Percentiles rank a stretch among this genome's conserved stretches.
Conservation (phyloP, 2,113 vertebrate species). For the Suricata suricatta region DNA sequence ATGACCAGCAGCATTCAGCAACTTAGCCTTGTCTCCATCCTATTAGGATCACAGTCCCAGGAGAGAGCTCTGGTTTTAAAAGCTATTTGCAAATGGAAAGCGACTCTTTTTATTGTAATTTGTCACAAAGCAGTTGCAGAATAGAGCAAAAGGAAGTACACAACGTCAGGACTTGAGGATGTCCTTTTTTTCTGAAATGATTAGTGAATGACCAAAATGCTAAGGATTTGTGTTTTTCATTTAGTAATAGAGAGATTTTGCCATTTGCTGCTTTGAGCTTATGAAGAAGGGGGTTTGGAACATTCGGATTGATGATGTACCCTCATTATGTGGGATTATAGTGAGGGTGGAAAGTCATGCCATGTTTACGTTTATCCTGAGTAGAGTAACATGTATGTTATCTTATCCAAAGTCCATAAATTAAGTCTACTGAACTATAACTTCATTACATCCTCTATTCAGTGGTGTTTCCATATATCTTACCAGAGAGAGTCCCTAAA, state of each 20-base stretch:
- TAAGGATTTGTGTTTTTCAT: constrained; percentile 49
- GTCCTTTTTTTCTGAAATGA: constrained; percentile 1
- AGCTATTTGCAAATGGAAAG: constrained; percentile 68
- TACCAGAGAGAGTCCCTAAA: not conserved
- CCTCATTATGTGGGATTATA: constrained; percentile 27
- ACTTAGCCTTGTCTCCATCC: constrained; percentile 74
- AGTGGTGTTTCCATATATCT: not conserved
- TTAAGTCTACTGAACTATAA: not conserved
- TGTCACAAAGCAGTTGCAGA: constrained; percentile 54
- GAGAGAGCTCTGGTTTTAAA: constrained; percentile 63
- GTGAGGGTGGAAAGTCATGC: not conserved
- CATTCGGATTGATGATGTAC: not conserved
- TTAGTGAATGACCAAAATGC: constrained; percentile 14
- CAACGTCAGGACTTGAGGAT: not conserved
- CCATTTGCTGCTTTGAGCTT: not conserved
- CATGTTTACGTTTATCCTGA: constrained; percentile 21
- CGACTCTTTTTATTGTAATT: constrained; percentile 56
- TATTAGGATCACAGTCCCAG: constrained; percentile 61
- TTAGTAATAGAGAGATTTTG: not conserved
- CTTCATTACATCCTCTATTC: not conserved
- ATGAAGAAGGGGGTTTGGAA: not conserved
- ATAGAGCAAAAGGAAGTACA: not conserved
- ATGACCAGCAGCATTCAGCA: constrained; percentile 72
- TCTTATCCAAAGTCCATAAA: constrained; percentile 32
- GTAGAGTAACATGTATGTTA: not conserved